These are phyloP conservation scores for Thrips palmi DNA, from an alignment of 1,140 invertebrate species.

Conservation along the genomic window DNA sequence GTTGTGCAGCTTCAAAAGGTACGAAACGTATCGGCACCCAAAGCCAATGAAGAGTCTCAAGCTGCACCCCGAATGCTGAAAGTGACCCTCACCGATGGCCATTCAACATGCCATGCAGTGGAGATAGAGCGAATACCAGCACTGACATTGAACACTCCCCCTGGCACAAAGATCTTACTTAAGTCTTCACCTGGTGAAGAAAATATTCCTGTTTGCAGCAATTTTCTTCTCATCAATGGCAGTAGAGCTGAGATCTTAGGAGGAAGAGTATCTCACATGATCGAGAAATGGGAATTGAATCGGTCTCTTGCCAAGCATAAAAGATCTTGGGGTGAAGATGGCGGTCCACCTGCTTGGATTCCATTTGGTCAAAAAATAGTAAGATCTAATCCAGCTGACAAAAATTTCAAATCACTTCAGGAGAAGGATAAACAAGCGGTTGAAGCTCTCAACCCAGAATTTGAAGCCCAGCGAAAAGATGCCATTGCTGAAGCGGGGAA, in stretches of 20 bases:
- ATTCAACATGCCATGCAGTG: slow-evolving; percentile 51
- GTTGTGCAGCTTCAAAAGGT: slow-evolving; percentile 77
- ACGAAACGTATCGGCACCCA: slow-evolving; percentile 73
- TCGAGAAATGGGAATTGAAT: slow-evolving; percentile 80
- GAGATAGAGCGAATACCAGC: slow-evolving; percentile 46
- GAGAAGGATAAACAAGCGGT: slow-evolving; percentile 33
- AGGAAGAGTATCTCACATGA: slow-evolving; percentile 59
- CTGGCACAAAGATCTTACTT: slow-evolving; percentile 50
- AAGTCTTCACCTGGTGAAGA: slow-evolving; percentile 22
- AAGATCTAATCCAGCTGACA: slow-evolving; percentile 35
- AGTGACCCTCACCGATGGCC: slow-evolving; percentile 67
- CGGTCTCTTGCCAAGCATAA: slow-evolving; percentile 54
- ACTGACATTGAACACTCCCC: slow-evolving; percentile 51
- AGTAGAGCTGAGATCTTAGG: slow-evolving; percentile 49
- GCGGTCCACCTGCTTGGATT: slow-evolving; percentile 75
- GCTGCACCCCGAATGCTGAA: slow-evolving; percentile 64
- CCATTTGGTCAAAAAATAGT: slow-evolving; percentile 67
- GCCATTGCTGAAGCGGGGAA: slow-evolving; percentile 71
- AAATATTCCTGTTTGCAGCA: slow-evolving; percentile 36
- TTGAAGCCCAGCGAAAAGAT: slow-evolving; percentile 65
- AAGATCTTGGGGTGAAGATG: slow-evolving; percentile 38
- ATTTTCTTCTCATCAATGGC: slow-evolving; percentile 49
- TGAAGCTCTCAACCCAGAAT: slow-evolving; percentile 44
- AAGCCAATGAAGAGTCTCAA: slow-evolving; percentile 69
- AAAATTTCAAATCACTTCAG: slow-evolving; percentile 47